Evolutionary conservation across 1,140 invertebrate species (phyloP), one percentile per base, ranked within the genome.

Genomic region (Drosophila subobscura): DNA sequence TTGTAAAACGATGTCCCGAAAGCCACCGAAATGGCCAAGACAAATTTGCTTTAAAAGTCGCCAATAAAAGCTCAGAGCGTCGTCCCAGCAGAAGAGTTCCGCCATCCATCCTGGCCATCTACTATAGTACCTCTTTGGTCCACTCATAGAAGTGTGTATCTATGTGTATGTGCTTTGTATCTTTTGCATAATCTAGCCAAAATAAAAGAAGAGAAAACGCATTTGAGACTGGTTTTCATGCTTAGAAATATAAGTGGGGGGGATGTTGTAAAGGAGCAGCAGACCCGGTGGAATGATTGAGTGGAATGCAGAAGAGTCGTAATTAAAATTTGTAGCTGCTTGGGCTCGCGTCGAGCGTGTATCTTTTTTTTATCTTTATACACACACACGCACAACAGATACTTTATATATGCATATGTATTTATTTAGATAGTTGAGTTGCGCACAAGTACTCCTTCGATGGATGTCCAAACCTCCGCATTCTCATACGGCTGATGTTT

Each of bases 11-110:
- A 10, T 37, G 33, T 3, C 10, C 10, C 1, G 3, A 76, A 73
- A 57, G 61, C 70, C 77, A 67, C 65, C 51, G 57, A 72, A 84
- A 64, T 56, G 68, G 57, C 73, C 73, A 86, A 86, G 80, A 88
- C 77, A 88, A 86, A 86, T 86, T 86, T 81, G 74, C 83, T 86
- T 86, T 86, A 86, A 86, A 88, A 78, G 83, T 86, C 78, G 74
- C 74, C 81, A 88, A 86, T 86, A 86, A 86, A 86, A 86, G 83
- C 88, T 88, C 75, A 86, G 83, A 88, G 72, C 77, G 55, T 58
- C 47, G 53, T 65, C 65, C 59, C 54, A 25, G 40, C 12, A 45
- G 27, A 60, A 50, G 49, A 51, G 40, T 50, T 51, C 23, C 22
- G 16, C 22, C 58, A 33, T 51, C 20, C 23, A 53, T 72, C 46